A percentile compares a stretch with the other conserved stretches of the same genome.
Evolutionary conservation across 2,113 vertebrate genomes (phyloP).

Genomic region (Arenaria interpres): DNA sequence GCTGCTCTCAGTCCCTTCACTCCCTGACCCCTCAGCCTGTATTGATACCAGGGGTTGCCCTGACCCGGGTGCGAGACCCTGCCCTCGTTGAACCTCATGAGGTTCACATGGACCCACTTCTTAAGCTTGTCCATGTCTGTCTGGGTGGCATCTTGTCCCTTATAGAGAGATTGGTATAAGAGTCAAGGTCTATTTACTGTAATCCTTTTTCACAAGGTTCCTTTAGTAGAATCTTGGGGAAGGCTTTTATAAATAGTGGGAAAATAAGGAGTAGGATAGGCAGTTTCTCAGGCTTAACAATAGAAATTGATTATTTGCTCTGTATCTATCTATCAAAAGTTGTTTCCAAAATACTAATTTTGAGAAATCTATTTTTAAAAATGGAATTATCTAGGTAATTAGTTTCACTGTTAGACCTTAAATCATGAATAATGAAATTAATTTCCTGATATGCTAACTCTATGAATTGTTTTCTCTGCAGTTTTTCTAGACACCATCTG

Average conservation of each 20-base stretch:
- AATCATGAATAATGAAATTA: conserved; percentile 63
- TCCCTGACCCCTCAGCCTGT: not conserved
- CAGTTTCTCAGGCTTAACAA: not conserved
- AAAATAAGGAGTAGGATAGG: not conserved
- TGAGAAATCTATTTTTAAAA: not conserved
- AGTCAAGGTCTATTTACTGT: not conserved
- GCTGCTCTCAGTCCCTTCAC: not conserved
- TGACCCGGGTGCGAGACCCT: not conserved
- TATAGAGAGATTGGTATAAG: not conserved
- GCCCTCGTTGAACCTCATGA: not conserved
- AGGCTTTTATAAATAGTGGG: not conserved
- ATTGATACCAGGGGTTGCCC: not conserved
- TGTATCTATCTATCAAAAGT: not conserved
- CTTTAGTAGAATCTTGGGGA: not conserved
- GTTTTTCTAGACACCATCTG: conserved; percentile 31
- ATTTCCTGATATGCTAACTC: conserved; percentile 28
- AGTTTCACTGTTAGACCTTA: not conserved
- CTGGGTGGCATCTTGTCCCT: not conserved
- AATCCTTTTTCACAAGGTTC: not conserved
- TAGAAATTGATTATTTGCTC: not conserved
- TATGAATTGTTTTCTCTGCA: conserved; percentile 42
- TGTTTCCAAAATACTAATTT: not conserved
- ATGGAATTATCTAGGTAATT: not conserved
- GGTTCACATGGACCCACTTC: not conserved
- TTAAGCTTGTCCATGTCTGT: not conserved